These are phyloP conservation scores for Acrobasis consociella DNA, from an alignment of 2,888 invertebrate genomes.

Conservation along the genomic window DNA sequence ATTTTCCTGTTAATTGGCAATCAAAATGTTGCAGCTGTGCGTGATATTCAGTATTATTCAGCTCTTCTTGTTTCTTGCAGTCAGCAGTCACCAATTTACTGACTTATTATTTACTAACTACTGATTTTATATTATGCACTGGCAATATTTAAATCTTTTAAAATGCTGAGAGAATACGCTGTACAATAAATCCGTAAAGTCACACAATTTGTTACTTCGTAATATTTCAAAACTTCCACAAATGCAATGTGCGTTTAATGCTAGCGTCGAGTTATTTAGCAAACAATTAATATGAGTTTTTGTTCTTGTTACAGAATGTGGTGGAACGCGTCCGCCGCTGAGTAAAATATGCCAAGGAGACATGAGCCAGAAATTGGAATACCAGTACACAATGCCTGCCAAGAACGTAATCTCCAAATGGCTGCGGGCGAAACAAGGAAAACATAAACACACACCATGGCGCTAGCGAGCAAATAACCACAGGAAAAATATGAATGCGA, in stretches of 20 bases:
- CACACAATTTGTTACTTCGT: neutral
- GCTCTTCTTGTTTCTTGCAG: too few relatives aligned
- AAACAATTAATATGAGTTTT: slow-evolving; percentile 25
- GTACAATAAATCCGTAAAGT: neutral
- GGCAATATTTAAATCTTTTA: too few relatives aligned
- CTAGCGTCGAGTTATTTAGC: neutral
- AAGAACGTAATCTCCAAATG: slow-evolving; percentile 78
- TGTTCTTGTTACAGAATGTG: slow-evolving; percentile 65
- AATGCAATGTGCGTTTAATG: neutral
- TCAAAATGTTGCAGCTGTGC: too few relatives aligned
- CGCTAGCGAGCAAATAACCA: slow-evolving; percentile 68
- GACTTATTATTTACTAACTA: too few relatives aligned
- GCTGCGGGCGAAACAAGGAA: slow-evolving; percentile 75
- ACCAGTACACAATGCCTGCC: slow-evolving; percentile 73
- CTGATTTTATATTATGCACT: too few relatives aligned
- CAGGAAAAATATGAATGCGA: slow-evolving; percentile 74
- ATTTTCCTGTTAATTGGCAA: too few relatives aligned
- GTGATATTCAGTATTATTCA: too few relatives aligned
- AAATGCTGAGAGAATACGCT: neutral
- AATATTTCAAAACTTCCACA: neutral
- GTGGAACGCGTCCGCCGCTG: slow-evolving; percentile 42
- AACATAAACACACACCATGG: slow-evolving; percentile 76
- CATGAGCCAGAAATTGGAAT: slow-evolving; percentile 68
- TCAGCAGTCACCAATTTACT: too few relatives aligned
- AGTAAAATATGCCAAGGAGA: slow-evolving; percentile 65